Percentiles rank a stretch among this genome's conserved stretches.
Evolutionary conservation across 1,140 invertebrate species (phyloP).

Genomic region (Cydia amplana): DNA sequence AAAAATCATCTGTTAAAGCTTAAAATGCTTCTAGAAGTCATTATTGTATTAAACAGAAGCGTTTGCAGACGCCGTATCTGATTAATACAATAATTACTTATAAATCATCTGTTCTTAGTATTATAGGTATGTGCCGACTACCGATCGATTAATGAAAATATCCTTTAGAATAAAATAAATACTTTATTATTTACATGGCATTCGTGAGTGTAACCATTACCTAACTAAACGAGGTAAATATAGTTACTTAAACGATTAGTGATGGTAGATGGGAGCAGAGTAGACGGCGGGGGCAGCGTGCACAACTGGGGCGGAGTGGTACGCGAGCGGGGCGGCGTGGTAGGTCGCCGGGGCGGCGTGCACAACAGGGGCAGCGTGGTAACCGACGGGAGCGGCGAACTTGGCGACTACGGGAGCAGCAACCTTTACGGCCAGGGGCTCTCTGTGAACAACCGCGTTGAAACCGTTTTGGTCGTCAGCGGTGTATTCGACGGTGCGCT

Average conservation of each 20-base stretch:
- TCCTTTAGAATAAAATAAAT: conserved; percentile 39
- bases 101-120: too few relatives aligned
- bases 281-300: conserved; percentile 53
- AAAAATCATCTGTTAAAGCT: too few relatives aligned
- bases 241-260: conserved; percentile 37
- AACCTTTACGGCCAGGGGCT: conserved; percentile 45
- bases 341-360: conserved; percentile 60
- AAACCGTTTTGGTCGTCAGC: conserved; percentile 71
- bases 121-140: too few relatives aligned
- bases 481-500: conserved; percentile 82
- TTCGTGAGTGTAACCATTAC: conserved; percentile 34
- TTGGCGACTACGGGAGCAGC: conserved; percentile 47
- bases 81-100: too few relatives aligned
- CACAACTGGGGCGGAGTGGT: conserved; percentile 49
- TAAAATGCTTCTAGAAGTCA: too few relatives aligned
- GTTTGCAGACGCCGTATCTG: too few relatives aligned
- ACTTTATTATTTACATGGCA: conserved; percentile 51
- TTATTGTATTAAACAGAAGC: too few relatives aligned
- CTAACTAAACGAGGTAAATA: conserved; percentile 24
- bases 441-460: conserved; percentile 67
- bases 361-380: conserved; percentile 51
- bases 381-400: conserved; percentile 37
- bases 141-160: conserved; percentile 16
- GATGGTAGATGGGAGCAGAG: conserved; percentile 42
- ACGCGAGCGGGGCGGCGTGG: conserved; percentile 55